Base-by-base conservation (phyloP, 2,113 vertebrate species). In the Corythornis vintsioides region DNA sequence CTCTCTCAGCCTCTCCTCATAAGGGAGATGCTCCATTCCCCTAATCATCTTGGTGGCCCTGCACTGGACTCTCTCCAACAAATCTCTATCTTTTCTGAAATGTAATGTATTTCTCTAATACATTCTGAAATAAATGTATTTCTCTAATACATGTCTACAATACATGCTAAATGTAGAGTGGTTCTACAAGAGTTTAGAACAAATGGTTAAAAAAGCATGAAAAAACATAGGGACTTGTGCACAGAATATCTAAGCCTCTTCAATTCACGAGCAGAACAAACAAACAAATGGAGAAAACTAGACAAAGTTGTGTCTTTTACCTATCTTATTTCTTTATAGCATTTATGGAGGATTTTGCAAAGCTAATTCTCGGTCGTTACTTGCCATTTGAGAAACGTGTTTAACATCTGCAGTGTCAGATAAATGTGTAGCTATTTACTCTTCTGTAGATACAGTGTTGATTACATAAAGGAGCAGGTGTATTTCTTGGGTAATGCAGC, bases 401-500 rank as follows among this genome's bases (percentile, higher is more conserved):
- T 96, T 85, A 89, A 76, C 63, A 89, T 83, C 86, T 93, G 90
- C 79, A 11, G 7, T 42, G 57, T 94, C 78, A 94, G 74, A 76
- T 70, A 94, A 94, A 87, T 26, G 40, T 31, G 70, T 24, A 63
- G 63, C 67, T 89, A 87, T 88, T 93, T 94, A 40, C 52, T 83
- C 81, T 95, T 90, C 86, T 66, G 72, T 52, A 72, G 89, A 86
- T 60, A 93, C 76, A 21, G 60, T 88, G 60, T 85, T 83, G 91
- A 92, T 73, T 94, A 66, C 85, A 79, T 88, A 81, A 95, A 94
- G 69, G 31, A 67, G 90, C 89, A 95, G 93, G 78, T 88, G 78
- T 93, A 84, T 91, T 97, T 89, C 83, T 78, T 67, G 35, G 65
- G 48, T 71, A 65, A 91, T 64, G 92, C 63, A 70, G 90, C 56